Conservation (phyloP, 2,888 invertebrate genomes). For the Pandemis heparana region DNA sequence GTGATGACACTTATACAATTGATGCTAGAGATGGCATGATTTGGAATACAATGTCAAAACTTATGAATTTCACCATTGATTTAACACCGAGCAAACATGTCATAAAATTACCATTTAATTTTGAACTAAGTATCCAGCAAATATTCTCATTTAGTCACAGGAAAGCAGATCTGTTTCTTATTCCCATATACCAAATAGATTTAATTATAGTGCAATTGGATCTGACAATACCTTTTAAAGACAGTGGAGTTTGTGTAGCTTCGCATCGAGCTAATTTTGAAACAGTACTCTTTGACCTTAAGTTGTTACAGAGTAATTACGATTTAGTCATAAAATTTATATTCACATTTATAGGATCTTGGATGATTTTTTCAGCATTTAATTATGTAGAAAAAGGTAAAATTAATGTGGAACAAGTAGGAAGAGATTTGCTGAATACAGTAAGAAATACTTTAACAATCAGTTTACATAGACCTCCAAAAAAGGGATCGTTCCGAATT, state of each 20-base stretch:
- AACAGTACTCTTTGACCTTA: constrained; percentile 66
- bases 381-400: constrained; percentile 57
- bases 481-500: constrained; percentile 64
- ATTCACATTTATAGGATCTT: constrained; percentile 66
- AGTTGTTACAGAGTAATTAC: constrained; percentile 56
- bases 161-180: constrained; percentile 67
- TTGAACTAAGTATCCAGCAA: constrained; percentile 63
- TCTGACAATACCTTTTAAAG: constrained; percentile 65
- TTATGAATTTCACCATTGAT: constrained; percentile 73
- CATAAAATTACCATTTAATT: constrained; percentile 64
- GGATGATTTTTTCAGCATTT: constrained; percentile 68
- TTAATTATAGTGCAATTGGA: constrained; percentile 69
- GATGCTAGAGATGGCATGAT: constrained; percentile 68
- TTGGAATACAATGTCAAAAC: constrained; percentile 67
- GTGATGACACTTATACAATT: constrained; percentile 60
- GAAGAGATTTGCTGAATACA: constrained; percentile 74
- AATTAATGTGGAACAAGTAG: constrained; percentile 65
- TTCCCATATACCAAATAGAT: constrained; percentile 74
- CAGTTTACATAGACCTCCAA: constrained; percentile 66
- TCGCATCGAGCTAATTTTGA: constrained; percentile 71
- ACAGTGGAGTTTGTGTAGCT: constrained; percentile 74
- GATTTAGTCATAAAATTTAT: constrained; percentile 53
- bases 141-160: constrained; percentile 66
- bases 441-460: constrained; percentile 66
- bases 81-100: constrained; percentile 54